These are phyloP conservation scores for Sesamia inferens DNA, from an alignment of 2,888 invertebrate species.

Conservation along the genomic window DNA sequence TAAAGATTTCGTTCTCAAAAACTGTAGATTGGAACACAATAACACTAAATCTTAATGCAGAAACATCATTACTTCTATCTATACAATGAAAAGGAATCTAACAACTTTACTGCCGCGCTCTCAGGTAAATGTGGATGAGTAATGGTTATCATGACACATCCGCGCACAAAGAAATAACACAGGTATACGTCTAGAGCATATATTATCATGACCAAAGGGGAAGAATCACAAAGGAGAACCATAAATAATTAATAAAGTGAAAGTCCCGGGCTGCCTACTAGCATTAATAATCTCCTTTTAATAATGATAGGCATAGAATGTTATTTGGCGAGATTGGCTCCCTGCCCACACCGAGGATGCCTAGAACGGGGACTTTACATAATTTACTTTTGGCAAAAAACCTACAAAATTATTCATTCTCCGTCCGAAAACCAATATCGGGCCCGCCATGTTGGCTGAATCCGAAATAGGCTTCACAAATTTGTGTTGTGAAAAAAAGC, in stretches of 20 bases:
- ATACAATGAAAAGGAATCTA: slow-evolving; percentile 34
- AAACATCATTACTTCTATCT: slow-evolving; percentile 39
- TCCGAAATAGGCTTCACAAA: slow-evolving; percentile 65
- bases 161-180: slow-evolving; percentile 45
- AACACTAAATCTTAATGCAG: slow-evolving; percentile 44
- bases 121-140: slow-evolving; percentile 49
- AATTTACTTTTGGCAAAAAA: slow-evolving; percentile 67
- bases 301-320: slow-evolving; percentile 58
- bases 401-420: slow-evolving; percentile 65
- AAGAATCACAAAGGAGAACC: slow-evolving; percentile 54
- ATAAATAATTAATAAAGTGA: slow-evolving; percentile 59
- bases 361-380: slow-evolving; percentile 60
- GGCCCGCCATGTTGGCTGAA: slow-evolving; percentile 62
- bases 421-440: slow-evolving; percentile 67
- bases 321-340: slow-evolving; percentile 59
- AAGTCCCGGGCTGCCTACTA: slow-evolving; percentile 43
- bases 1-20: slow-evolving; percentile 28
- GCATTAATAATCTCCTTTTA: slow-evolving; percentile 58
- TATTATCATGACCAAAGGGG: slow-evolving; percentile 47
- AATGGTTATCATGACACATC: slow-evolving; percentile 55
- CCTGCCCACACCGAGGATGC: slow-evolving; percentile 54
- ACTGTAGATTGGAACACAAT: slow-evolving; percentile 14
- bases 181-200: slow-evolving; percentile 51
- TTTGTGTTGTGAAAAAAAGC: slow-evolving; percentile 61
- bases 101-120: slow-evolving; percentile 35